Base-by-base conservation (phyloP, 37 sponge, comb jelly and placozoan genomes). In the Diacarnus erythraeanus region DNA sequence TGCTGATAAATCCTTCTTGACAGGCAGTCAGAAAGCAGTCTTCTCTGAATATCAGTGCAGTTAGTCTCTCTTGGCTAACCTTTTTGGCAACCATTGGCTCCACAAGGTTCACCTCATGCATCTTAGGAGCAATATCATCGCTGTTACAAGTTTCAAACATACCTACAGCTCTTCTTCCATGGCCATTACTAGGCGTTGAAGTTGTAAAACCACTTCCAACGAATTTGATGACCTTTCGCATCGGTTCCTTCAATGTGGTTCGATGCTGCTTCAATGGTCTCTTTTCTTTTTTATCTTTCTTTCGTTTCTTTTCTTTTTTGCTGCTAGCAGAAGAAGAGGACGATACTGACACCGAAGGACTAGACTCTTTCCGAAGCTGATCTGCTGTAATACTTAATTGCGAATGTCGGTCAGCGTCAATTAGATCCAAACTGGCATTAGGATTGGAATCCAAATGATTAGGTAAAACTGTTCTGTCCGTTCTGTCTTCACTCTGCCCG, bases 61-160 rank as follows among this genome's bases (percentile, higher is more conserved):
- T 89, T 22, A 98, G 80, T 77, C 96, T 77, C 51, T 98, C 99
- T 1, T 80, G 72, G 64, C 84, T 80, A 25, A 96, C 74, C 57
- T 79, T 69, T 66, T 91, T 86, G 31, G 71, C 77, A 29, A 98
- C 88, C 51, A 91, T 77, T 17, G 99, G 93, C 37, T 93, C 88
- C 2, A 98, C 83, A 29, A 80, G n/a, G 75, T 89, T 92, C 18
- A 96, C 87, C 42, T 92, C 91, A 23, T 83, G 56, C 91, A 94
- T 90, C 59, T 72, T 79, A 23, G 81, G 87, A 18, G 91, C 93
- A 29, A 83, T 80, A 70, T 86, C 87, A 43, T 87, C 81, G 44
- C 83, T 86, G 33, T 84, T 81, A 60, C 82, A 85, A 47, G 83
- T 83, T 77, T 86, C 88, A 70, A 85, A 81, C 0, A 38, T 31